These are phyloP conservation scores for Eilema depressum DNA, from an alignment of 2,888 invertebrate species.

Conservation along the genomic window DNA sequence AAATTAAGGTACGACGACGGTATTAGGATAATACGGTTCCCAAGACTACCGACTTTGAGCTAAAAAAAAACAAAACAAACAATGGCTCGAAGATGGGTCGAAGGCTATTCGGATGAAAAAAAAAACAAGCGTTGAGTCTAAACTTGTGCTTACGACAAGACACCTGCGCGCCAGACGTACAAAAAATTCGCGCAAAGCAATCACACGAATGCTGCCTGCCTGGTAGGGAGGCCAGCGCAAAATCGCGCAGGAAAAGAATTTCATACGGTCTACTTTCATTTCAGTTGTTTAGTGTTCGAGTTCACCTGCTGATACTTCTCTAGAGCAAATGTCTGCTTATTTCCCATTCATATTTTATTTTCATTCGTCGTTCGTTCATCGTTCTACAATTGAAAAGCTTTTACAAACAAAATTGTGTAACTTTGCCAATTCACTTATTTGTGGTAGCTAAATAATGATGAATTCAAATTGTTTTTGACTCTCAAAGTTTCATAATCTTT, in stretches of 20 bases:
- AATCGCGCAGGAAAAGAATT: constrained; percentile 64
- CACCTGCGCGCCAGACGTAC: constrained; percentile 80
- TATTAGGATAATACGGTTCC: constrained; percentile 39
- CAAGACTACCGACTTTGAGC: constrained; percentile 54
- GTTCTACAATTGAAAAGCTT: constrained; percentile 7
- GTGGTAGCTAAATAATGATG: background rate
- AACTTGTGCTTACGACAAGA: constrained; percentile 62
- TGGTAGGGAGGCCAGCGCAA: constrained; percentile 37
- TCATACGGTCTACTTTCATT: constrained; percentile 56
- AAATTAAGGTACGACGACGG: constrained; percentile 38
- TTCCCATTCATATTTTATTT: constrained; percentile 41
- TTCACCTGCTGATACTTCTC: constrained; percentile 47
- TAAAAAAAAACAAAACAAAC: constrained; percentile 73
- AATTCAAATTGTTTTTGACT: background rate
- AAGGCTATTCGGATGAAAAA: constrained; percentile 60
- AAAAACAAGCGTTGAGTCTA: constrained; percentile 66
- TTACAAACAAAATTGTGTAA: constrained; percentile 4
- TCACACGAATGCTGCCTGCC: constrained; percentile 43
- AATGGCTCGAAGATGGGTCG: constrained; percentile 66
- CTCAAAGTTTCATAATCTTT: background rate
- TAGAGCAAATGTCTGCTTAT: constrained; percentile 48
- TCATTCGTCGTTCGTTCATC: background rate
- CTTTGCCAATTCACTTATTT: constrained; percentile 3
- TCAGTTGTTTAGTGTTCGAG: constrained; percentile 43
- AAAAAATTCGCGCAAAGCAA: constrained; percentile 75